Base-by-base conservation (phyloP, 2,113 vertebrate genomes). In the Actinemys pallida region DNA sequence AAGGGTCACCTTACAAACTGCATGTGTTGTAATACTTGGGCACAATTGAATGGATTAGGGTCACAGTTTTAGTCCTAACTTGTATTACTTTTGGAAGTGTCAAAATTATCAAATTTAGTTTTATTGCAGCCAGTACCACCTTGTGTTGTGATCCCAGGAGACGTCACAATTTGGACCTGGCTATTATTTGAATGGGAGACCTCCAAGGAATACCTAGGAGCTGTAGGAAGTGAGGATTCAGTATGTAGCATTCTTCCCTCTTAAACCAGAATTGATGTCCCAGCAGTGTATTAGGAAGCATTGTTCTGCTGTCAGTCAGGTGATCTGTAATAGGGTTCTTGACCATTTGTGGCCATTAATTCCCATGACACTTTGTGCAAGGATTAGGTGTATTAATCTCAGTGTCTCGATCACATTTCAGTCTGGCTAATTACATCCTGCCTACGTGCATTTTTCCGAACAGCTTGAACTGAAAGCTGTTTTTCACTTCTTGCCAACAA, bases 371-470 rank as follows among this genome's bases (percentile, higher is more conserved):
- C 17, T 39, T 72, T 91, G 50, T 3, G 0, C 29, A 19, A 39
- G 39, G 42, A 6, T 49, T 17, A 72, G 65, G n/a, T 8, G 2
- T 22, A 39, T 72, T 72, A 39, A 72, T 39, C n/a, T 20, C 35
- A 8, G 65, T 39, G n/a, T 20, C 65, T 39, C 10, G 2, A 22
- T 39, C 35, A 10, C n/a, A 3, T 1, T 90, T 86, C 3, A 10
- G 52, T 93, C 56, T 49, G 47, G 10, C 2, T 53, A 10, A 20
- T 31, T 86, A 57, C 0, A 0, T 14, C 0, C 0, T 11, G 5
- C 8, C 17, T 1, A 39, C 35, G 19, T 89, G 17, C 8, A 3
- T 72, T 88, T 92, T 25, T 79, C 65, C 8, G 0, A n/a, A 72
- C n/a, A 10, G 65, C n/a, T 39, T 39, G n/a, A 39, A 72, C 65